A percentile compares a stretch with the other conserved stretches of the same genome.
Conservation (phyloP, 2,888 invertebrate genomes). For the Archips xylosteana region DNA sequence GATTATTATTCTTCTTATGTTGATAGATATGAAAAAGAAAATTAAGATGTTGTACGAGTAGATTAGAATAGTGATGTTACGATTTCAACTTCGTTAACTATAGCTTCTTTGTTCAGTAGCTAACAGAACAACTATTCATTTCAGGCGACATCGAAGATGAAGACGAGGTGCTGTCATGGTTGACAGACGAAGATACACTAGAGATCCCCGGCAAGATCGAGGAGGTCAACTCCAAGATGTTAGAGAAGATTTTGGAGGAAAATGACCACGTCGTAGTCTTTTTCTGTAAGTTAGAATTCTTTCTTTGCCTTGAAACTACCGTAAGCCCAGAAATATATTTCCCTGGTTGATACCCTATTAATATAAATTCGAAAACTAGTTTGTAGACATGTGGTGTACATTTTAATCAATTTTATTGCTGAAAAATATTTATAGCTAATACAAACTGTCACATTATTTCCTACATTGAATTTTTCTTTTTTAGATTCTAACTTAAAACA, state of each 20-base stretch:
- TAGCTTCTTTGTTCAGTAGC: neutral
- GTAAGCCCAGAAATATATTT: neutral
- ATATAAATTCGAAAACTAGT: too few species aligned
- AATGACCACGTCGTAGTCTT: constrained; percentile 96
- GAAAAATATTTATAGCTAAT: too few species aligned
- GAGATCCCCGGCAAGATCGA: constrained; percentile 97
- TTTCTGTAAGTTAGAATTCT: constrained; percentile 90
- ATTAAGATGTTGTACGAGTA: too few species aligned
- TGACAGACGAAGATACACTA: constrained; percentile 95
- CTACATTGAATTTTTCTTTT: too few species aligned
- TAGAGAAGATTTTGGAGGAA: constrained; percentile 95
- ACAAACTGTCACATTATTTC: neutral
- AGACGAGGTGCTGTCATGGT: constrained; percentile 96
- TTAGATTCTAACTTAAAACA: too few species aligned
- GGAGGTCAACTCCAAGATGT: constrained; percentile 95
- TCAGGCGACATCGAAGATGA: constrained; percentile 95
- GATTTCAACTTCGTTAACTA: too few species aligned
- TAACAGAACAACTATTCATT: constrained; percentile 21
- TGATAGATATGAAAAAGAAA: too few species aligned
- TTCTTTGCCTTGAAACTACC: neutral
- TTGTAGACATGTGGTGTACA: too few species aligned
- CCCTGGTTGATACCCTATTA: too few species aligned
- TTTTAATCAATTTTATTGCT: too few species aligned
- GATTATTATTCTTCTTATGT: too few species aligned
- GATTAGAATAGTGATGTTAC: neutral